Evolutionary conservation across 2,888 invertebrate species (phyloP).

Genomic region (Dasypolia templi): DNA sequence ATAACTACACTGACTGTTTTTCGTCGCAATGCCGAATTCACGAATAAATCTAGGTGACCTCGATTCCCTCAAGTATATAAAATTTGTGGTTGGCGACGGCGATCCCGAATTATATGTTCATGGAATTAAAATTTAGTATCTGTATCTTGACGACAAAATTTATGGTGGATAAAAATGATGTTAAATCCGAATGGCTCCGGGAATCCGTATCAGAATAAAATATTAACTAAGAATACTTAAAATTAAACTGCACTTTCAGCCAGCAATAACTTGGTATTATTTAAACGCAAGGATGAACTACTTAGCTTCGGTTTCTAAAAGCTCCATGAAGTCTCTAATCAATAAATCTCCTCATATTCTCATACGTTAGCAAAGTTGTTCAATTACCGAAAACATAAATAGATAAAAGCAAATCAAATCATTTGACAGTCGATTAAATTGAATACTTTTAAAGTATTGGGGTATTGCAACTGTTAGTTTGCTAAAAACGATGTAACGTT

Average conservation of each 20-base stretch:
- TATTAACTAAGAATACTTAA: slow-evolving; percentile 38
- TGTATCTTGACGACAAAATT: slow-evolving; percentile 61
- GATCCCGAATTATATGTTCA: slow-evolving; percentile 49
- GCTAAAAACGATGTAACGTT: slow-evolving; percentile 21
- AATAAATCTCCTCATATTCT: neutral
- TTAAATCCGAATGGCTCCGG: slow-evolving; percentile 35
- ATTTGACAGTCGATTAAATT: neutral
- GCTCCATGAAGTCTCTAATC: neutral
- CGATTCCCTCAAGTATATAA: slow-evolving; percentile 64
- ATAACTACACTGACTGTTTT: slow-evolving; percentile 46
- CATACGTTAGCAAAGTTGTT: neutral
- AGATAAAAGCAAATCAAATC: neutral
- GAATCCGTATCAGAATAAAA: slow-evolving; percentile 29
- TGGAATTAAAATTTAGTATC: slow-evolving; percentile 62
- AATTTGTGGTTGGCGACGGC: slow-evolving; percentile 56
- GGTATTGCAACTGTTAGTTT: neutral
- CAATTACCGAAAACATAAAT: neutral
- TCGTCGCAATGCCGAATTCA: slow-evolving; percentile 43
- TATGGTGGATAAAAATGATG: slow-evolving; percentile 52
- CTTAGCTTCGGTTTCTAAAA: neutral
- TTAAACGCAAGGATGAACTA: slow-evolving; percentile 23
- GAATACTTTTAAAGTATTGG: neutral
- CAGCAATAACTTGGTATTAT: slow-evolving; percentile 19
- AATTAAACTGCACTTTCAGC: slow-evolving; percentile 12
- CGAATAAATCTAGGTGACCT: slow-evolving; percentile 74